These are phyloP conservation scores for Drosophila subobscura DNA, from an alignment of 1,140 invertebrate genomes.

Conservation along the genomic window DNA sequence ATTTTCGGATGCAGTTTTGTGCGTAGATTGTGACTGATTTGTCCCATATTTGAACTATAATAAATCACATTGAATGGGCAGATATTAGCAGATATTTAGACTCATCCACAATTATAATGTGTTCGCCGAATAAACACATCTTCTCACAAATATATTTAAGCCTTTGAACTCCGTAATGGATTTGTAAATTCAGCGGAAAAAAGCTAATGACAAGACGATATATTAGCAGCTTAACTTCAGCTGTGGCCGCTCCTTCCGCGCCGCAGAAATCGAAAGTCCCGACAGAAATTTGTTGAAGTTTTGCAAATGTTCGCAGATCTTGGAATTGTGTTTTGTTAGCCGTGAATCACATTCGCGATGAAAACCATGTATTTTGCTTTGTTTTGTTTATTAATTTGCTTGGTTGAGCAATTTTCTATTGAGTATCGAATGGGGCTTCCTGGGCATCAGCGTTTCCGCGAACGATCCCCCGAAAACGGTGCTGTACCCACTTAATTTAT, in stretches of 20 bases:
- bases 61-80: too few species aligned
- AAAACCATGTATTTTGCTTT: slow-evolving; percentile 30
- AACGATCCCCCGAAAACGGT: slow-evolving; percentile 20
- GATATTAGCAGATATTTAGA: too few species aligned
- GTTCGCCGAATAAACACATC: too few species aligned
- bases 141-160: too few species aligned
- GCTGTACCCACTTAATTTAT: slow-evolving; percentile 12
- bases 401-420: slow-evolving; percentile 63
- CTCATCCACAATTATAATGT: too few species aligned
- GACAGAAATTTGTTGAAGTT: slow-evolving; percentile 4
- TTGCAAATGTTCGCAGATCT: slow-evolving; percentile 16
- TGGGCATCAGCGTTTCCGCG: slow-evolving; percentile 7
- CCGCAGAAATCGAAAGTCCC: slow-evolving; percentile 43
- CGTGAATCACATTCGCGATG: slow-evolving; percentile 48
- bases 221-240: slow-evolving; percentile 19
- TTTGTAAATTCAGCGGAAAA: slow-evolving; percentile 9
- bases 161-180: not conserved
- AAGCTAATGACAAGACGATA: slow-evolving; percentile 8
- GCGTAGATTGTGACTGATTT: too few species aligned
- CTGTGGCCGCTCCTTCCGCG: slow-evolving; percentile 1
- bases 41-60: too few species aligned
- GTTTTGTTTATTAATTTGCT: slow-evolving; percentile 64
- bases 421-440: slow-evolving; percentile 30
- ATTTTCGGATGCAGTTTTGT: too few species aligned
- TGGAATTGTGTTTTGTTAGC: slow-evolving; percentile 11